Evolutionary conservation across 2,888 invertebrate species (phyloP).

Genomic region (Fissipunctia ypsillon): DNA sequence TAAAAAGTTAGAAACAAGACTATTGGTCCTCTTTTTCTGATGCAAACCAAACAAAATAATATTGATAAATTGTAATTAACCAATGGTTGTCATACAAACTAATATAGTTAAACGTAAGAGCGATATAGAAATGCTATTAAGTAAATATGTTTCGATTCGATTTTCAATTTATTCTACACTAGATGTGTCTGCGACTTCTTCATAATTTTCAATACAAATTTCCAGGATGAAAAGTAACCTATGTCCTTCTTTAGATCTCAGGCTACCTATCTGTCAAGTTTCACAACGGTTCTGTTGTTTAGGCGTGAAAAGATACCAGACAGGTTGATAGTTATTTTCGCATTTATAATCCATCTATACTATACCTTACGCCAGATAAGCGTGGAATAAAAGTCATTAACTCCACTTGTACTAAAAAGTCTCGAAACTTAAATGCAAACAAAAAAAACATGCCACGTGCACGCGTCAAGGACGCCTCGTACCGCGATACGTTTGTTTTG

Average conservation of each 20-base stretch:
- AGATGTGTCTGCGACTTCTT: background rate
- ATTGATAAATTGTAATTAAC: too few relatives aligned
- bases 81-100: background rate
- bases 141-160: background rate
- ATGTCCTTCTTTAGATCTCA: background rate
- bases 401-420: too few relatives aligned
- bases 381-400: too few relatives aligned
- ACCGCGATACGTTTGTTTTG: too few relatives aligned
- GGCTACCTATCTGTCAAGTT: background rate
- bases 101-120: background rate
- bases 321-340: background rate
- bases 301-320: background rate
- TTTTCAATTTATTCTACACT: background rate
- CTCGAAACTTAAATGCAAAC: too few relatives aligned
- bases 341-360: slow-evolving; percentile 1
- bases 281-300: background rate
- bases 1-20: background rate
- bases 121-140: background rate
- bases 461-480: too few relatives aligned
- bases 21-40: background rate
- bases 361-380: too few relatives aligned
- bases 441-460: too few relatives aligned
- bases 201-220: background rate
- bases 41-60: background rate
- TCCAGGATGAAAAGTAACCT: background rate